Percentiles rank a stretch among this genome's conserved stretches.
Evolutionary conservation across 2,113 vertebrate species (phyloP).

Genomic region (Podarcis muralis): DNA sequence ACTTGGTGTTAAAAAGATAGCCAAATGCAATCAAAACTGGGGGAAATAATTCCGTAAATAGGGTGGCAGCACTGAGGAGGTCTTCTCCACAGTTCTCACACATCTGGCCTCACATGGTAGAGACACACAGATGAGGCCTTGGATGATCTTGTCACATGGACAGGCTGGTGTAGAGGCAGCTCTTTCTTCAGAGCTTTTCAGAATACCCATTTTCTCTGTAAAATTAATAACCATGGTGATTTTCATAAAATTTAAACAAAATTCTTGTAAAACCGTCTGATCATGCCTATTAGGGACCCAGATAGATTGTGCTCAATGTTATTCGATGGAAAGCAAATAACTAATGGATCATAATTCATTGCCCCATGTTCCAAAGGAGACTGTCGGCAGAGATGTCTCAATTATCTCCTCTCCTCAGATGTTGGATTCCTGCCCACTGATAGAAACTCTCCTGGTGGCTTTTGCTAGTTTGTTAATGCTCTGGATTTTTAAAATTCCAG

Average conservation of each 20-base stretch:
- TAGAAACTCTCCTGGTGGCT: neutral
- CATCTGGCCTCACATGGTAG: neutral
- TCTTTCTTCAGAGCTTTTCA: neutral
- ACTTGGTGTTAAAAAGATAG: neutral
- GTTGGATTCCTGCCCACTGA: no score
- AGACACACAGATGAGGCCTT: neutral
- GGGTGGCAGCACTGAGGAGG: neutral
- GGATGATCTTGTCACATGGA: neutral
- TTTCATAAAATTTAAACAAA: neutral
- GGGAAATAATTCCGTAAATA: neutral
- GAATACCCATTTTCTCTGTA: neutral
- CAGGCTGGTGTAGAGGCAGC: neutral
- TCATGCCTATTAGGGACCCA: neutral
- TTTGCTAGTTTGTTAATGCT: neutral
- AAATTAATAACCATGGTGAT: neutral
- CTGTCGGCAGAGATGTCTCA: neutral
- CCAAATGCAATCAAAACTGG: neutral
- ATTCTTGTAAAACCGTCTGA: no score
- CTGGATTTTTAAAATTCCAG: slow-evolving; percentile 67
- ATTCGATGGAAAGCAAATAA: no score
- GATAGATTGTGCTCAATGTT: neutral
- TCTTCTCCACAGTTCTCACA: neutral
- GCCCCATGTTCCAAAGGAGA: neutral
- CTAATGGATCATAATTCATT: no score
- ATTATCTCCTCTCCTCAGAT: neutral